A percentile compares a stretch with the other conserved stretches of the same genome.
Conservation (phyloP, 2,113 vertebrate genomes). For the Macaca nemestrina region DNA sequence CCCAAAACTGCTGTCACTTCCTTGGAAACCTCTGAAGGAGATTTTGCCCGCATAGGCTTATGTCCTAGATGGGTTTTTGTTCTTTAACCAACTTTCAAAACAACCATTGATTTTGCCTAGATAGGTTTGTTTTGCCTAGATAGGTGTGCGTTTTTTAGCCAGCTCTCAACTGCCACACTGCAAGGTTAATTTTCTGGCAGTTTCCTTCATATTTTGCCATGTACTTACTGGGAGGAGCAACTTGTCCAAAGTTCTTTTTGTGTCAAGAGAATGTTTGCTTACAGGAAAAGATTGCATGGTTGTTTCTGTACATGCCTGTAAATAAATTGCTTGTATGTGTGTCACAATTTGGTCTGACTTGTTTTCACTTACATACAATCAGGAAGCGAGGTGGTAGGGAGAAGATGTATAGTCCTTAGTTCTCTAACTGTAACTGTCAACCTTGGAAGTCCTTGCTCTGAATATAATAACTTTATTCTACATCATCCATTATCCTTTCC, state of each 20-base stretch:
- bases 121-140: not conserved
- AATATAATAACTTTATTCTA: not conserved
- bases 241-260: not conserved
- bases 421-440: not conserved
- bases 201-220: not conserved
- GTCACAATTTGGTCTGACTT: not conserved
- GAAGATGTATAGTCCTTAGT: not conserved
- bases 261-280: not conserved
- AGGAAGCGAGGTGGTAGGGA: not conserved
- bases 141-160: not conserved
- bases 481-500: not conserved
- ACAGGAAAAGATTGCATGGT: not conserved
- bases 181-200: not conserved
- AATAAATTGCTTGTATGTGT: not conserved
- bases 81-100: not conserved
- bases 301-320: not conserved
- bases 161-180: not conserved
- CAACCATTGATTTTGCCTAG: not conserved
- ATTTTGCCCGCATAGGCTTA: not conserved
- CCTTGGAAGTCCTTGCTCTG: not conserved
- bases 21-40: not conserved
- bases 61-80: not conserved
- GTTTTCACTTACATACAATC: not conserved
- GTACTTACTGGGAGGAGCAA: not conserved
- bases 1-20: not conserved